A percentile compares a stretch with the other conserved stretches of the same genome.
phyloP scores from a whole-genome alignment of 2,797 vertebrate species.

The Coendou prehensilis region DNA sequence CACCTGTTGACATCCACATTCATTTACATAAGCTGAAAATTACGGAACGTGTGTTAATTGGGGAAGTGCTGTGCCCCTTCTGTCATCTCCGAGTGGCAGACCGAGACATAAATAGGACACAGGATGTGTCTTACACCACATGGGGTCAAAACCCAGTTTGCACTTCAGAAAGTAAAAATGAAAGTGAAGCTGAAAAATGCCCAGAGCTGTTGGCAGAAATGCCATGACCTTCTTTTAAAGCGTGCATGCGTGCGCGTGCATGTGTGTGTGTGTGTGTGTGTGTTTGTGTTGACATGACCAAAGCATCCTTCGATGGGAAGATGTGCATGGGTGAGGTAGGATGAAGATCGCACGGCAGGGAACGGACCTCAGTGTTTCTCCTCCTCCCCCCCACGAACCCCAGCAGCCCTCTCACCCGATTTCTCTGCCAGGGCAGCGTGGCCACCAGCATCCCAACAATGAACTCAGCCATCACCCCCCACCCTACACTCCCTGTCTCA shows the following conservation, averaged over 20 bases:
- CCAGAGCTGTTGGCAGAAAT: background rate
- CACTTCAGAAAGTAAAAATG: slow-evolving; percentile 33
- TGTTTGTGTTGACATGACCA: background rate
- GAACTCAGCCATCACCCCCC: background rate
- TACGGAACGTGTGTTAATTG: slow-evolving; percentile 3
- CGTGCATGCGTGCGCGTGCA: background rate
- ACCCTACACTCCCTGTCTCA: background rate
- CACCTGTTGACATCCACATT: background rate
- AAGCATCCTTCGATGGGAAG: background rate
- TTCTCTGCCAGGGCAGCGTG: background rate
- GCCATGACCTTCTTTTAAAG: background rate
- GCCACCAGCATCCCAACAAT: no score
- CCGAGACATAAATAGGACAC: background rate
- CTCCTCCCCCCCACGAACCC: fast-evolving
- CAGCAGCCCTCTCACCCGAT: fast-evolving
- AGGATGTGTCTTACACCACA: background rate
- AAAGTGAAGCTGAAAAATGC: slow-evolving; percentile 47
- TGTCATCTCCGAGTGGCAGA: slow-evolving; percentile 41
- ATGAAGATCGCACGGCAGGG: background rate
- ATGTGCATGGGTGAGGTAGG: background rate
- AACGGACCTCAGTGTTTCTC: background rate
- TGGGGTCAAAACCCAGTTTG: slow-evolving; percentile 16
- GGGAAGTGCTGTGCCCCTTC: background rate
- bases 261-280: background rate
- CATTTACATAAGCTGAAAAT: slow-evolving; percentile 29